Evolutionary conservation across 2,888 invertebrate species (phyloP).

Genomic region (Meiosimyza platycephala): DNA sequence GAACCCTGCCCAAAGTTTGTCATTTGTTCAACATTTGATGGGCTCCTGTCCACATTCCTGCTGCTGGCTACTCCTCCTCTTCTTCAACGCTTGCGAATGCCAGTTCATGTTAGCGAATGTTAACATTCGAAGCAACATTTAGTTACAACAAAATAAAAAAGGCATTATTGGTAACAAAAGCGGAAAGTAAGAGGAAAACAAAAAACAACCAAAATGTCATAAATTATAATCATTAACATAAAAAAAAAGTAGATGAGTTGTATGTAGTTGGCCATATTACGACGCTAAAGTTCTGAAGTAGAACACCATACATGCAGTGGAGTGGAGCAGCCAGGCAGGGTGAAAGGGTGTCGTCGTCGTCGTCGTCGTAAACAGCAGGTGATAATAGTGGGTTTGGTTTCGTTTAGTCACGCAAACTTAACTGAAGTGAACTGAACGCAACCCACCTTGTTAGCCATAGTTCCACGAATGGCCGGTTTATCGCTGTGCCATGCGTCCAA

Average conservation of each 20-base stretch:
- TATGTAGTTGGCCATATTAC: not conserved
- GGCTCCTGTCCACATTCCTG: not conserved
- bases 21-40: not conserved
- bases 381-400: constrained; percentile 45
- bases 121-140: not conserved
- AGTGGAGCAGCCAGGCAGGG: not conserved
- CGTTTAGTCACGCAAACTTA: constrained; percentile 42
- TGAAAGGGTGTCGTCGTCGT: not conserved
- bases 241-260: not conserved
- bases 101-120: constrained; percentile 15
- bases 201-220: constrained; percentile 35
- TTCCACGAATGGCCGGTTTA: constrained; percentile 31
- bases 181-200: not conserved
- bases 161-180: constrained; percentile 1
- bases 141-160: not conserved
- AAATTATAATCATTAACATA: constrained; percentile 32
- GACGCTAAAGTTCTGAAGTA: not conserved
- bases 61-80: constrained; percentile 5
- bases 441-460: constrained; percentile 19
- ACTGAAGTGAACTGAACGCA: constrained; percentile 20
- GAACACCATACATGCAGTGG: not conserved
- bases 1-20: not conserved
- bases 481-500: constrained; percentile 41
- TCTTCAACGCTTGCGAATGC: not conserved
- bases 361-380: constrained; percentile 38